Conservation (phyloP, 2,113 vertebrate genomes). For the Tor tambroides region DNA sequence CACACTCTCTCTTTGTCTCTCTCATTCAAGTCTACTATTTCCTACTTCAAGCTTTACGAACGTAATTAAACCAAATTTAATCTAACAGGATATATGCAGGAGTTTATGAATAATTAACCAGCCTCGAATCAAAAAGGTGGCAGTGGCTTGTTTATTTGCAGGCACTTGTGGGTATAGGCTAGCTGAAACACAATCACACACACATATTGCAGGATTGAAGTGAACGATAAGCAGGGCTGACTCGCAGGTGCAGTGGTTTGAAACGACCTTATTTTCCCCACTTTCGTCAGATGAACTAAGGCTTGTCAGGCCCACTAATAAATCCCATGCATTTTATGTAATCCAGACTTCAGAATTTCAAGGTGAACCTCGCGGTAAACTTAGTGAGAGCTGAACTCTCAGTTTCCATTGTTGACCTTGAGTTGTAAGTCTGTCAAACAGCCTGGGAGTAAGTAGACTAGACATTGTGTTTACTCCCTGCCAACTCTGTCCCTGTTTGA, state of each 20-base stretch:
- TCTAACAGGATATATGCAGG: constrained; percentile 23
- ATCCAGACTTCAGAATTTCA: neutral
- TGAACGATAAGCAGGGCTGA: neutral
- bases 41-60: constrained; percentile 20
- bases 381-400: constrained; percentile 29
- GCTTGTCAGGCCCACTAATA: constrained; percentile 5
- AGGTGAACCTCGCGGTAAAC: neutral
- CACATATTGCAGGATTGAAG: neutral
- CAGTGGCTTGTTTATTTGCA: constrained; percentile 13
- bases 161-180: neutral
- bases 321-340: neutral
- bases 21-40: neutral
- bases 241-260: neutral
- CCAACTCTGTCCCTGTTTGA: constrained; percentile 30
- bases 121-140: constrained; percentile 15
- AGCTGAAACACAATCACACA: neutral
- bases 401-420: constrained; percentile 32
- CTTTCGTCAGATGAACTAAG: constrained; percentile 9
- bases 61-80: constrained; percentile 44
- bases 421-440: constrained; percentile 29
- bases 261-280: constrained; percentile 19
- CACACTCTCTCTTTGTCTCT: neutral
- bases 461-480: constrained; percentile 47
- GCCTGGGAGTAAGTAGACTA: constrained; percentile 40
- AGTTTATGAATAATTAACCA: constrained; percentile 40